Percentiles rank a stretch among this genome's conserved stretches.
Conservation (phyloP, 2,113 vertebrate genomes). For the Malurus alboscapulatus region DNA sequence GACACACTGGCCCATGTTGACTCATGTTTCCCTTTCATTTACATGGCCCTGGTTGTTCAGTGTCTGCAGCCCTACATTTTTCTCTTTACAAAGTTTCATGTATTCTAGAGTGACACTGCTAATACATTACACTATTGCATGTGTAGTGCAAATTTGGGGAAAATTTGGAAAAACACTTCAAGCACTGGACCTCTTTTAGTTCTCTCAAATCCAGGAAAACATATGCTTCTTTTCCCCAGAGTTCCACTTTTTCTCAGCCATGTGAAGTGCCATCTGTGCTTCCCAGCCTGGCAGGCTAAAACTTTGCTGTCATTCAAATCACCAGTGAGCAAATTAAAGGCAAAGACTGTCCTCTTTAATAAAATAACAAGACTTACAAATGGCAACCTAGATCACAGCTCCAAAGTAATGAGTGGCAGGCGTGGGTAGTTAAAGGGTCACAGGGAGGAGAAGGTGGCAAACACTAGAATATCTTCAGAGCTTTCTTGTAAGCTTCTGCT, state of each 20-base stretch:
- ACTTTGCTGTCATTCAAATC: conserved; percentile 12
- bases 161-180: neutral
- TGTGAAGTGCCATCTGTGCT: conserved; percentile 51
- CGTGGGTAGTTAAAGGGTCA: neutral
- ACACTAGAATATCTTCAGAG: neutral
- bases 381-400: neutral
- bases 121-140: neutral
- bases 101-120: neutral
- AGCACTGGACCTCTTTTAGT: neutral
- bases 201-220: conserved; percentile 28
- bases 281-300: conserved; percentile 16
- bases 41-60: neutral
- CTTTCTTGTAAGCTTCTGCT: neutral
- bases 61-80: neutral
- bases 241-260: conserved; percentile 25
- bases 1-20: neutral
- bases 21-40: neutral
- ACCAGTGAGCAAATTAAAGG: conserved; percentile 14
- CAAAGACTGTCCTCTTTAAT: conserved; percentile 1
- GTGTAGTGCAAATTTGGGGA: neutral
- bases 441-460: neutral
- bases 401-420: neutral
- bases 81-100: neutral
- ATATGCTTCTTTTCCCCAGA: conserved; percentile 18
- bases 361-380: neutral